Base-by-base conservation (phyloP, 2,888 invertebrate genomes). In the Cristatella mucedo region DNA sequence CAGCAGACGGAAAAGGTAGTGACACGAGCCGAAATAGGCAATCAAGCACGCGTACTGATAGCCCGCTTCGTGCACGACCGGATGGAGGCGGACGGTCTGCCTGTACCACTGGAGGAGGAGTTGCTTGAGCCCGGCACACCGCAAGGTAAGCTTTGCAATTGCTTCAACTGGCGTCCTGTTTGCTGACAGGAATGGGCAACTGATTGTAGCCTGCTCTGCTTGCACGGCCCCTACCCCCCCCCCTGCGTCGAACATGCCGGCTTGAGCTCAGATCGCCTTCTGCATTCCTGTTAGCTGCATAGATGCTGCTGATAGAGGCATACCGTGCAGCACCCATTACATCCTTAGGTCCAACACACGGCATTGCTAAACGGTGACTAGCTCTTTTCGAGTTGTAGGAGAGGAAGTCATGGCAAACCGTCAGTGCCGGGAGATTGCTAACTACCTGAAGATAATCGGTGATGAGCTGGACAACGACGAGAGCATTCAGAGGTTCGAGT, bases 381-480 rank as follows among this genome's bases (percentile, higher is more conserved):
- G n/a, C n/a, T n/a, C n/a, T n/a, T n/a, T n/a, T n/a, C n/a, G n/a
- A 3, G 49, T 61, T 45, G 36, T 36, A 11, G 36, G 36, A 22
- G 55, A 55, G 41, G 54, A 57, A n/a, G n/a, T n/a, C n/a, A n/a
- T n/a, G n/a, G n/a, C n/a, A n/a, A n/a, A n/a, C n/a, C n/a, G n/a
- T n/a, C n/a, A n/a, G 41, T 42, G 53, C 2, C 46, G 53, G 42
- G 59, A 60, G 46, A 57, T 62, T 32, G 61, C 53, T 11, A 41
- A 53, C 44, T 56, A 58, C 21, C 46, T 62, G 21, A 46, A 57
- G 20, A 53, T 52, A 45, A 63, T 63, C 41, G 63, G 60, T 33
- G 63, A 63, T 53, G 59, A 63, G 41, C 42, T 63, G 19, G 63
- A 63, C 43, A 51, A 53, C 40, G 61, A 61, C 47, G 49, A 56